A percentile compares a stretch with the other conserved stretches of the same genome.
Conservation (phyloP, 1,140 invertebrate genomes). For the Vanessa tameamea region DNA sequence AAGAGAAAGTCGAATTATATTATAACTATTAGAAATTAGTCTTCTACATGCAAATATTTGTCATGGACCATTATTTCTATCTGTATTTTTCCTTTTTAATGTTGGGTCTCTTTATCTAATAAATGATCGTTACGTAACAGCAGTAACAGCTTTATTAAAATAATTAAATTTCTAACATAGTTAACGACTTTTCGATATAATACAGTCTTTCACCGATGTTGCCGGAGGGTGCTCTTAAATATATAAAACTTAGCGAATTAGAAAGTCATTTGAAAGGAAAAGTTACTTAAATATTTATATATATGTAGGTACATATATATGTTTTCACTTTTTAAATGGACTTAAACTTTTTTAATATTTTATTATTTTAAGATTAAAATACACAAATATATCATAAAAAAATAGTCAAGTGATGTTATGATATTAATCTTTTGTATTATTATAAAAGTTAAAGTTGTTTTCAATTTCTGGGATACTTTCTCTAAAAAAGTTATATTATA, state of each 20-base stretch:
- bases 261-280: conserved; percentile 23
- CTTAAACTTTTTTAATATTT: background rate
- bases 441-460: too few species aligned
- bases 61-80: too few species aligned
- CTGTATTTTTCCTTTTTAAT: too few species aligned
- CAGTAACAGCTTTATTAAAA: background rate
- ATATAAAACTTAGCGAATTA: conserved; percentile 13
- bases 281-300: background rate
- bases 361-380: background rate
- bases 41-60: too few species aligned
- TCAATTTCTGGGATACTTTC: too few species aligned
- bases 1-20: conserved; percentile 26
- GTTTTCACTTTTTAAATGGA: background rate
- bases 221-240: conserved; percentile 1
- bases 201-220: background rate
- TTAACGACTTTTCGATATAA: background rate
- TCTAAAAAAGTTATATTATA: too few species aligned
- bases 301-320: background rate
- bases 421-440: too few species aligned
- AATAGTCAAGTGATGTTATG: too few species aligned
- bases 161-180: background rate
- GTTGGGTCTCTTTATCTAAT: background rate
- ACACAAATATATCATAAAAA: background rate
- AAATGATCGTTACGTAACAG: background rate
- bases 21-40: background rate